These are phyloP conservation scores for Spilogale gracilis DNA, from an alignment of 2,113 vertebrate genomes.

Conservation along the genomic window DNA sequence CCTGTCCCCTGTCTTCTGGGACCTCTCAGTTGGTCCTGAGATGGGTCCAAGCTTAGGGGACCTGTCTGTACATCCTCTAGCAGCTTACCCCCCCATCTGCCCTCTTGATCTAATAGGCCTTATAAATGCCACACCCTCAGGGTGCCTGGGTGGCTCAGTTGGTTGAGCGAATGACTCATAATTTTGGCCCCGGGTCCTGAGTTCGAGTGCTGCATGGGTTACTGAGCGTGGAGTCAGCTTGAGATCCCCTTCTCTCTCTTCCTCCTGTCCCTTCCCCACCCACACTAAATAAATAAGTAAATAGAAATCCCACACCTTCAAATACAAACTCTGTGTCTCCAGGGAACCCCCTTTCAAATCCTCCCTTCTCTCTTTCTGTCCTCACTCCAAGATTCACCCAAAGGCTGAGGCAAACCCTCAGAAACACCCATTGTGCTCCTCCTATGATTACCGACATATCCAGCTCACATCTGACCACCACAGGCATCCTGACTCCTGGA, in stretches of 20 bases:
- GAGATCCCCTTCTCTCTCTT: background rate
- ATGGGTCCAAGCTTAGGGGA: background rate
- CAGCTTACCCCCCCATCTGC: background rate
- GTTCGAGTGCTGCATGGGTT: rapidly evolving
- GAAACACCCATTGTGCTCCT: rapidly evolving
- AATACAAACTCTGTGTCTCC: background rate
- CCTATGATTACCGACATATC: rapidly evolving
- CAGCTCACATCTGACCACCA: rapidly evolving
- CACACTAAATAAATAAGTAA: background rate
- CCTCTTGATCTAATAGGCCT: background rate
- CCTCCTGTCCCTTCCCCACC: background rate
- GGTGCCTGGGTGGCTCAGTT: background rate
- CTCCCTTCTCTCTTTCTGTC: background rate
- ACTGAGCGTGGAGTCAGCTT: background rate
- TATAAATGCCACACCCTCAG: background rate
- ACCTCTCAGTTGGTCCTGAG: background rate
- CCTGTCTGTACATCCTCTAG: rapidly evolving
- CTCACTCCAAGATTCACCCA: background rate
- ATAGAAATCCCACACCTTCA: background rate
- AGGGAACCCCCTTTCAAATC: background rate
- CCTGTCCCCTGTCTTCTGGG: background rate
- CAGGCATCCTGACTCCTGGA: rapidly evolving
- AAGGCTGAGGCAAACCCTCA: background rate
- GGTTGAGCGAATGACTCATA: rapidly evolving
- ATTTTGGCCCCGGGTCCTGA: background rate